A percentile compares a stretch with the other conserved stretches of the same genome.
Conservation (phyloP, 2,113 vertebrate species). For the Pseudorhombus dupliciocellatus region DNA sequence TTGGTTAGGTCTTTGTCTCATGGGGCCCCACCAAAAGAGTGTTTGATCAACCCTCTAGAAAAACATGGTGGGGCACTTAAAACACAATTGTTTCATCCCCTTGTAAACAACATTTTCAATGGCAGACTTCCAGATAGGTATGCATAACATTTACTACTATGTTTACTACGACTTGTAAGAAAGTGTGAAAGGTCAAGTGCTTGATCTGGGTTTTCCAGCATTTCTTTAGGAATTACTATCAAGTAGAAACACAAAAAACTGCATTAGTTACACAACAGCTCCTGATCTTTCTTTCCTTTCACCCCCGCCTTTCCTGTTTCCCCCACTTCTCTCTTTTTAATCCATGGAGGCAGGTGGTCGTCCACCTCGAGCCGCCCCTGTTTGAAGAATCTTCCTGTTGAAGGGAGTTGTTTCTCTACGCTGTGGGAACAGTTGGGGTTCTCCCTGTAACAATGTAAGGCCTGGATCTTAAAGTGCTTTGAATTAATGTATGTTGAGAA, state of each 20-base stretch:
- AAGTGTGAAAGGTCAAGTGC: not conserved
- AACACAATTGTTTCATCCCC: not conserved
- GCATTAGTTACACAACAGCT: not conserved
- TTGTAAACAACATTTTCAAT: not conserved
- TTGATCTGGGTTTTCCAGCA: not conserved
- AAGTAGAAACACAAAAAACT: not conserved
- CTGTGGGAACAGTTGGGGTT: not conserved
- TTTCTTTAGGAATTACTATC: not conserved
- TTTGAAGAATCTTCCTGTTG: not conserved
- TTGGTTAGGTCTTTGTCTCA: not conserved
- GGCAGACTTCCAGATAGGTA: no score
- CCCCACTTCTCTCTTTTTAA: not conserved
- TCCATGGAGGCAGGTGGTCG: not conserved
- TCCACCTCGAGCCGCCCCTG: not conserved
- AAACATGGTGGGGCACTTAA: not conserved
- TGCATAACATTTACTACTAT: not conserved
- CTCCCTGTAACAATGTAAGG: not conserved
- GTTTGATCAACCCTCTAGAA: not conserved
- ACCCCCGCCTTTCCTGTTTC: not conserved
- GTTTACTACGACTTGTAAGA: not conserved
- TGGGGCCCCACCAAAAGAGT: not conserved
- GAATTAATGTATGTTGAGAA: not conserved
- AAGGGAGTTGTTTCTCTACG: not conserved
- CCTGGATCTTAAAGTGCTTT: not conserved
- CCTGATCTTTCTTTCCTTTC: not conserved